These are phyloP conservation scores for Neodontobutis hainanensis DNA, from an alignment of 2,113 vertebrate species.

Conservation along the genomic window DNA sequence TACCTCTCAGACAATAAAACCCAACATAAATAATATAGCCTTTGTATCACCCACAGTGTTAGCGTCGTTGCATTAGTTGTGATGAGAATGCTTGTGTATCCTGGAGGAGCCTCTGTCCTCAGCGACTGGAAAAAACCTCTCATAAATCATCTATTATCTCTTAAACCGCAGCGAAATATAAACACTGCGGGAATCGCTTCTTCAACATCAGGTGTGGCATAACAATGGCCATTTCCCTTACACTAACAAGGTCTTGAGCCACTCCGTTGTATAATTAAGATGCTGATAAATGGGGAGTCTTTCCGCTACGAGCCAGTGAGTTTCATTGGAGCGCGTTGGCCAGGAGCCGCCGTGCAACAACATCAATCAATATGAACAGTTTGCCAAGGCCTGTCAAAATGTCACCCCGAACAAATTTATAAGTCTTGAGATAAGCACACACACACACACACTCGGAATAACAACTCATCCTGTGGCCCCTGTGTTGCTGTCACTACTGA, in stretches of 20 bases:
- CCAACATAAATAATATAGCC: slow-evolving; percentile 4
- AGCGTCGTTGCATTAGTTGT: slow-evolving; percentile 1
- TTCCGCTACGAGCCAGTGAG: slow-evolving; percentile 46
- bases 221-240: slow-evolving; percentile 60
- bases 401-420: slow-evolving; percentile 73
- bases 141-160: slow-evolving; percentile 76
- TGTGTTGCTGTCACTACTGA: slow-evolving; percentile 63
- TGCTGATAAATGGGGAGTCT: slow-evolving; percentile 68
- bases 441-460: slow-evolving; percentile 65
- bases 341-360: slow-evolving; percentile 41
- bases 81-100: slow-evolving; percentile 26
- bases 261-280: slow-evolving; percentile 68
- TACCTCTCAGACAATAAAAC: slow-evolving; percentile 1
- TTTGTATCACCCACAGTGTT: slow-evolving; percentile 14
- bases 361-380: slow-evolving; percentile 79
- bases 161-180: slow-evolving; percentile 50
- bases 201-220: slow-evolving; percentile 60
- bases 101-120: slow-evolving; percentile 32
- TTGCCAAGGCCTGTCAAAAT: slow-evolving; percentile 76
- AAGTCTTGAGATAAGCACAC: slow-evolving; percentile 70
- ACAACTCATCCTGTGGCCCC: slow-evolving; percentile 67
- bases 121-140: slow-evolving; percentile 26
- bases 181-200: slow-evolving; percentile 58
- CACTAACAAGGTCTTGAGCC: slow-evolving; percentile 72
- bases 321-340: slow-evolving; percentile 55